Base-by-base conservation (phyloP, 2,888 invertebrate species). In the Zhuqinia jingwanae region DNA sequence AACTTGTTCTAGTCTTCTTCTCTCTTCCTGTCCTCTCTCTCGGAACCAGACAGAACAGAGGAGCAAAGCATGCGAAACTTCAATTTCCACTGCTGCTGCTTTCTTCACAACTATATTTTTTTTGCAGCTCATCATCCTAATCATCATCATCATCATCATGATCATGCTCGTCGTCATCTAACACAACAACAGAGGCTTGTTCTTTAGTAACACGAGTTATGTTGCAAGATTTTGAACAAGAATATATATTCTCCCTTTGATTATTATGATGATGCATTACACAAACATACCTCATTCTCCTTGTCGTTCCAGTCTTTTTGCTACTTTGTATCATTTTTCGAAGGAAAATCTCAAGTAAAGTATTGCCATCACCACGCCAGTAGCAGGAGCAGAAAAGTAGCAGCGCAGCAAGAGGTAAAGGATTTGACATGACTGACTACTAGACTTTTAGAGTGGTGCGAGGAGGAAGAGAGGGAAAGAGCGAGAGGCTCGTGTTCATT, bases 401-500 rank as follows among this genome's bases (percentile, higher is more conserved):
- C 58, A 58, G 58, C 58, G 13, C 63, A 63, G 63, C 63, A 30
- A 63, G 63, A 30, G 63, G 63, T 63, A 63, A 63, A 27, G 63
- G 36, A 11, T 70, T 70, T 70, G 70, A 70, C 70, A 70, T 25
- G 70, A 70, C 70, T 63, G 63, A 36, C 63, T 63, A n/a, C 58
- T 60, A 25, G 1, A 22, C 22, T 13, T 25, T 11, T 5, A 5
- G 27, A 60, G 58, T 22, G 17, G 65, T 25, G 27, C 8, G 58
- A 25, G 27, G 58, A 60, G 47, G 22, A 73, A 1, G 80, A 45
- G 56, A 58, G 20, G n/a, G n/a, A n/a, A n/a, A n/a, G n/a, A n/a
- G n/a, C n/a, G n/a, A n/a, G n/a, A 68, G 80, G 70, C 68, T 80
- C 80, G 63, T 68, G 80, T 80, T 80, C 80, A 80, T 80, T 80